Evolutionary conservation across 2,797 vertebrate genomes (phyloP).

Genomic region (Lindbergichthys nudifrons): DNA sequence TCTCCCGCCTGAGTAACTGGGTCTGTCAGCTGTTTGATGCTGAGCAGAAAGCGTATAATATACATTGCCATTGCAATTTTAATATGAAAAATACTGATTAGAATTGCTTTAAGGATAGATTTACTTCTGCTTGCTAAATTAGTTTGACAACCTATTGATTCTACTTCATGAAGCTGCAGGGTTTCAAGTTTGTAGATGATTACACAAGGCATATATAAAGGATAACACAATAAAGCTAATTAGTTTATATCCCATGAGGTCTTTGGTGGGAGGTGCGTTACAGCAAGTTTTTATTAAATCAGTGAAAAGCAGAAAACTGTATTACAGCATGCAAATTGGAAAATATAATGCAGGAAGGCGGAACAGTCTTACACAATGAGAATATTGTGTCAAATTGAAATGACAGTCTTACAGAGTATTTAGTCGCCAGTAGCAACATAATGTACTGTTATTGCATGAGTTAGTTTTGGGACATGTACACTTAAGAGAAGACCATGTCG

Average conservation of each 20-base stretch:
- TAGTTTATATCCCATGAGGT: constrained; percentile 38
- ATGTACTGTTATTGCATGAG: constrained; percentile 34
- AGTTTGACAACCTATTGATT: background rate
- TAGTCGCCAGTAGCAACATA: constrained; percentile 45
- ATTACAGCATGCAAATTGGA: constrained; percentile 1
- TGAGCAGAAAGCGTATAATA: background rate
- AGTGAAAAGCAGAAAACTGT: constrained; percentile 20
- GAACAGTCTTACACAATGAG: constrained; percentile 11
- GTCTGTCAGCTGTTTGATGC: background rate
- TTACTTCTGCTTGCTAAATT: background rate
- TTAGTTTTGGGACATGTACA: constrained; percentile 49
- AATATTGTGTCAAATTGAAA: constrained; percentile 33
- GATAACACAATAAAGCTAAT: constrained; percentile 39
- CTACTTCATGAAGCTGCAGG: background rate
- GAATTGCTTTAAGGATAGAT: background rate
- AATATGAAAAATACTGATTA: too few species aligned
- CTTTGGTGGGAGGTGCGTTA: constrained; percentile 28
- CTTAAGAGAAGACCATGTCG: constrained; percentile 42
- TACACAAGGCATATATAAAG: constrained; percentile 37
- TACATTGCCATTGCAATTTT: too few species aligned
- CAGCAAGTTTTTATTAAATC: constrained; percentile 41
- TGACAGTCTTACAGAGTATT: constrained; percentile 6
- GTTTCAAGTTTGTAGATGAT: constrained; percentile 6
- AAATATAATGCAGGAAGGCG: constrained; percentile 28
- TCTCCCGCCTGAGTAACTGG: background rate